phyloP scores from a whole-genome alignment of 2,888 invertebrate genomes.

The Callimorpha dominula region DNA sequence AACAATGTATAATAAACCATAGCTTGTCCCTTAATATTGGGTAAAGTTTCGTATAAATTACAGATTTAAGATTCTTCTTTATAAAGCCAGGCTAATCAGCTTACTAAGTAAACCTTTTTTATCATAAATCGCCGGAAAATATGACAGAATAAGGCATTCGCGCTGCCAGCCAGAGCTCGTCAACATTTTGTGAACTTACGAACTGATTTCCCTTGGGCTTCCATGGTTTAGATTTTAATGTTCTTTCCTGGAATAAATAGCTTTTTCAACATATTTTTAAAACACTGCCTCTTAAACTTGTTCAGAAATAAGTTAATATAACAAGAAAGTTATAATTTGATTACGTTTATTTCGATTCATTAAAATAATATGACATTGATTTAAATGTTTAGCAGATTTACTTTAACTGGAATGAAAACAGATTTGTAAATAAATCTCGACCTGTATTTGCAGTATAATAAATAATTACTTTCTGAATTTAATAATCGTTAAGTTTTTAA shows the following conservation, averaged over 20 bases:
- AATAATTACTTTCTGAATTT: background rate
- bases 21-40: background rate
- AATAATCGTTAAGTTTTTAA: background rate
- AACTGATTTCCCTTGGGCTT: constrained; percentile 70
- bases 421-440: background rate
- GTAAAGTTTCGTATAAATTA: background rate
- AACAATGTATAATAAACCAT: background rate
- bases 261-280: constrained; percentile 53
- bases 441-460: background rate
- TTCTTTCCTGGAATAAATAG: constrained; percentile 63
- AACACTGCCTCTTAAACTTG: constrained; percentile 18
- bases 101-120: constrained; percentile 44
- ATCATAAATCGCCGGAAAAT: constrained; percentile 44
- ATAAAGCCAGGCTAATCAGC: constrained; percentile 36
- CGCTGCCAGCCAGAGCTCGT: constrained; percentile 42
- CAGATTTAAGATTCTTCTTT: background rate
- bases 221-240: constrained; percentile 67
- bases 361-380: background rate
- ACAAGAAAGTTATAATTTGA: background rate
- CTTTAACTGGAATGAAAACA: background rate
- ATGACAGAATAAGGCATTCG: constrained; percentile 49
- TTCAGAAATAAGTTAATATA: background rate
- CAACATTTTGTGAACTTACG: constrained; percentile 60
- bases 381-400: background rate
- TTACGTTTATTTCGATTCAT: background rate